A percentile compares a stretch with the other conserved stretches of the same genome.
Evolutionary conservation across 37 sponge, comb jelly and placozoan genomes (phyloP).

Genomic region (Beroe ovata): DNA sequence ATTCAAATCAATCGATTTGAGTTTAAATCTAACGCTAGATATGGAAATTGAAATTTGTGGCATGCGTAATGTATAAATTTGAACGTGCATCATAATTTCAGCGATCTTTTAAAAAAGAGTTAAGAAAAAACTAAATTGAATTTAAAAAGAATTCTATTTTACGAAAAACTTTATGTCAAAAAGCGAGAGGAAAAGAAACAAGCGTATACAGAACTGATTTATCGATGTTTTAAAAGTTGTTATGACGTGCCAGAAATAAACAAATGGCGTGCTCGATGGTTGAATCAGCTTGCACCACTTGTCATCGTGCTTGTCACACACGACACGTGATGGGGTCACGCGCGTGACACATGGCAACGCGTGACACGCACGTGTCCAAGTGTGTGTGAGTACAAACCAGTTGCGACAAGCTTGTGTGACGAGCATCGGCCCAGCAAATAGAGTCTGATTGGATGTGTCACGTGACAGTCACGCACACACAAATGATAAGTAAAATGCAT

Average conservation of each 20-base stretch:
- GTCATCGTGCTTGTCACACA: not conserved
- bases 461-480: slow-evolving; percentile 21
- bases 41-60: too few species aligned
- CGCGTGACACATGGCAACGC: not conserved
- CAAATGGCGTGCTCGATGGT: slow-evolving; percentile 27
- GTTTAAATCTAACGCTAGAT: too few species aligned
- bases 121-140: too few species aligned
- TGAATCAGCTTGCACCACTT: not conserved
- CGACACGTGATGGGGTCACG: not conserved
- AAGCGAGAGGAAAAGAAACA: slow-evolving; percentile 7
- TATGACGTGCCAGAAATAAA: slow-evolving; percentile 54
- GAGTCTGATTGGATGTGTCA: not conserved
- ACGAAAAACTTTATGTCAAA: too few species aligned
- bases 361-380: not conserved
- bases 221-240: slow-evolving; percentile 56
- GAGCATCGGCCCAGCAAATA: not conserved
- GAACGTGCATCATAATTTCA: too few species aligned
- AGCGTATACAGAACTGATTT: slow-evolving; percentile 17
- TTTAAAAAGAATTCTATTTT: too few species aligned
- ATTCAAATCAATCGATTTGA: too few species aligned
- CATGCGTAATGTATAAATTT: too few species aligned
- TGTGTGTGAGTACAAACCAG: not conserved
- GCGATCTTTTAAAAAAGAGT: too few species aligned
- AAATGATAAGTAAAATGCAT: slow-evolving; percentile 66
- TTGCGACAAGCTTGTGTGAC: too few species aligned